Evolutionary conservation across 2,113 vertebrate genomes (phyloP), one percentile per base, ranked within the genome.

Genomic region (Columba livia): DNA sequence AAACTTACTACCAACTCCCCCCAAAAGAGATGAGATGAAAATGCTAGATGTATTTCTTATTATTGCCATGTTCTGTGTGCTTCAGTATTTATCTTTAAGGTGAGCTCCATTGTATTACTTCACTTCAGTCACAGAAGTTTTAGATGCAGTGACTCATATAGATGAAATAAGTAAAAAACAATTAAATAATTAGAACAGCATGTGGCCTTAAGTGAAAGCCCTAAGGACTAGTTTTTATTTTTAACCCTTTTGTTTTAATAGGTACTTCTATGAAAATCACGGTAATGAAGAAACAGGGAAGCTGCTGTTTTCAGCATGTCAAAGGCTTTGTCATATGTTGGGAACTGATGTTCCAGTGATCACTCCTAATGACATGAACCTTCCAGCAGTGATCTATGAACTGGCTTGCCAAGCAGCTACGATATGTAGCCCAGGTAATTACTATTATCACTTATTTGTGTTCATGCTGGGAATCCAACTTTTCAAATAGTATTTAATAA

Each of bases 351-450:
- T 98, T n/a, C 98, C 98, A 20, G 97, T 99, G 98, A 96, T 98
- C 58, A 86, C 96, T 23, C 98, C 99, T 10, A 79, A 96, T 12
- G 98, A 97, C 38, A 90, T 98, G 17, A 98, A 99, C 67, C 97
- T 99, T 8, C 99, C 99, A 42, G 98, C 98, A 6, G 97, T 98
- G 82, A 98, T 99, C 83, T 97, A 99, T 31, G 75, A 97, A 42
- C 96, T 99, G 74, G 98, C 99, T 10, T 98, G 98, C 95, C 99
- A 99, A 58, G 99, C 99, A 74, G 97, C 98, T 80, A 98, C 99
- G 15, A 79, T 99, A 72, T 99, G 99, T 93, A 98, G 98, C 79
- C 96, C 98, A 93, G 99, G 99, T 99, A 97, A 97, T 70, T 19
- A 23, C 14, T 67, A 3, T 17, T 54, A 24, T 10, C 10, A 15